phyloP scores from a whole-genome alignment of 2,888 invertebrate genomes.

The Bruchidius siliquastri region DNA sequence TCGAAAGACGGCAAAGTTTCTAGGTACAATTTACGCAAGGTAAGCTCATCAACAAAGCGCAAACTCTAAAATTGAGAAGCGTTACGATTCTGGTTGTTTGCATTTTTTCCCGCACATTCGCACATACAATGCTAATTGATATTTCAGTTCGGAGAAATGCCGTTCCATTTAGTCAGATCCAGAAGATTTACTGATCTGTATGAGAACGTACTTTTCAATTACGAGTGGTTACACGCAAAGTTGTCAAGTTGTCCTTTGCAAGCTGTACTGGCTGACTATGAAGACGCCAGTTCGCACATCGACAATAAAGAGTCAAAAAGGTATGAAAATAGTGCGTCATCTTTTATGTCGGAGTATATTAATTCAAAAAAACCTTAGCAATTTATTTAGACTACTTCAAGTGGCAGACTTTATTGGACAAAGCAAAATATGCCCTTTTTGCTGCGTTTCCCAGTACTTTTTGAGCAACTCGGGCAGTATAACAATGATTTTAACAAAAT shows the following conservation, averaged over 20 bases:
- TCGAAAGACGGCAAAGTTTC: slow-evolving; percentile 85
- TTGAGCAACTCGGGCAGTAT: too few relatives aligned
- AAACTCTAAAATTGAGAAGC: too few relatives aligned
- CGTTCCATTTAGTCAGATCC: slow-evolving; percentile 89
- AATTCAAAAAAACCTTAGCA: too few relatives aligned
- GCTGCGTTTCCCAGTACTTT: too few relatives aligned
- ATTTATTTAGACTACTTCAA: too few relatives aligned
- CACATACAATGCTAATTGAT: slow-evolving; percentile 16
- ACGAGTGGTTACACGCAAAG: slow-evolving; percentile 96
- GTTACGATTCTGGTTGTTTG: too few relatives aligned
- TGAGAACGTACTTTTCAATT: slow-evolving; percentile 91
- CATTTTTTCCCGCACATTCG: too few relatives aligned
- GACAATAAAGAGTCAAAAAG: slow-evolving; percentile 77
- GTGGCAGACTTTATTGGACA: too few relatives aligned
- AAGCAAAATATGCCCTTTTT: too few relatives aligned
- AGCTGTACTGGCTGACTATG: slow-evolving; percentile 90
- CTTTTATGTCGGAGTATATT: too few relatives aligned
- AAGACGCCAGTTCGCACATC: slow-evolving; percentile 81
- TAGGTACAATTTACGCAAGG: slow-evolving; percentile 91
- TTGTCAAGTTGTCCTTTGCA: slow-evolving; percentile 92
- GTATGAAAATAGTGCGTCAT: slow-evolving; percentile 46
- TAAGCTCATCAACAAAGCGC: slow-evolving; percentile 41
- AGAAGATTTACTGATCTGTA: slow-evolving; percentile 87
- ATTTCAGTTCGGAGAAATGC: slow-evolving; percentile 83
- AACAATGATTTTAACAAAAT: too few relatives aligned